Evolutionary conservation across 2,888 invertebrate genomes (phyloP).

Genomic region (Mimas tiliae): DNA sequence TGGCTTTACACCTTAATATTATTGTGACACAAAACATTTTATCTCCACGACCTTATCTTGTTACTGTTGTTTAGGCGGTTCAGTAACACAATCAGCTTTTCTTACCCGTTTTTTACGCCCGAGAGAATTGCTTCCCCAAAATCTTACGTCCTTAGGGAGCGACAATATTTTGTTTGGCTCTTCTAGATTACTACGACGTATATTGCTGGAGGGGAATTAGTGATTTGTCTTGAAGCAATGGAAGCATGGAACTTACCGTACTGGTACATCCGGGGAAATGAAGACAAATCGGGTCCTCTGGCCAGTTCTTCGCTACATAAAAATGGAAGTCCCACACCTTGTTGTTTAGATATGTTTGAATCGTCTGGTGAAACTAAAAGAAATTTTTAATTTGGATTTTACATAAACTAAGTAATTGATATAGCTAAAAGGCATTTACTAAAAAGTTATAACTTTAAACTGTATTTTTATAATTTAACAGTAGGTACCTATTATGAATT

Average conservation of each 20-base stretch:
- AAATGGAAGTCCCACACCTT: conserved; percentile 96
- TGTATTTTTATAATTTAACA: too few relatives aligned
- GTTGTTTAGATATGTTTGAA: conserved; percentile 94
- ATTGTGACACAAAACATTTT: background rate
- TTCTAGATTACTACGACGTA: background rate
- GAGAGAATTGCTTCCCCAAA: background rate
- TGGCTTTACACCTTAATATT: background rate
- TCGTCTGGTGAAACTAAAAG: conserved; percentile 94
- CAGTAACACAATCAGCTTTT: background rate
- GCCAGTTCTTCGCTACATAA: conserved; percentile 95
- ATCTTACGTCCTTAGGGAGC: background rate
- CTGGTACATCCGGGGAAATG: conserved; percentile 95
- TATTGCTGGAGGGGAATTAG: background rate
- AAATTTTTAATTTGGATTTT: background rate
- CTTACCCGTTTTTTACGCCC: background rate
- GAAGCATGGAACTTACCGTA: conserved; percentile 87
- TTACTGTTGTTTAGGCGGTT: background rate
- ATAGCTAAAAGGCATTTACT: too few relatives aligned
- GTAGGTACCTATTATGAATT: too few relatives aligned
- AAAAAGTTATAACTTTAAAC: too few relatives aligned
- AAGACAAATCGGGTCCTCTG: conserved; percentile 92
- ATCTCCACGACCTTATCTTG: background rate
- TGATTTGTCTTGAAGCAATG: background rate
- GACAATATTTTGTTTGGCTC: background rate
- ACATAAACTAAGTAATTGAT: background rate